Evolutionary conservation across 2,113 vertebrate species (phyloP), one percentile per base, ranked within the genome.

Genomic region (Vicugna pacos): DNA sequence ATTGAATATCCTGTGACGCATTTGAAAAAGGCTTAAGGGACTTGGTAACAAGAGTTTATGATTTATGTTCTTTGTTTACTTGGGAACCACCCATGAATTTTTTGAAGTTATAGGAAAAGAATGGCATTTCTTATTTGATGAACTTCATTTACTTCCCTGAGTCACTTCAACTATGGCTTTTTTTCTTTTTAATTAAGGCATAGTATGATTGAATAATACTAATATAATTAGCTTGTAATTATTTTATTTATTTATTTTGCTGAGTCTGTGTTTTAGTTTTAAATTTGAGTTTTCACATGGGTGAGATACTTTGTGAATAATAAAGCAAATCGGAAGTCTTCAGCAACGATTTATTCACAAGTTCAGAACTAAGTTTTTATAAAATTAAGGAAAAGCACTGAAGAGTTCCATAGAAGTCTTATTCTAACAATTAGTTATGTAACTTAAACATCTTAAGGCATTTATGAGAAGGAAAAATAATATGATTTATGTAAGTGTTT

Each of bases 1-100:
- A 64, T 87, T 81, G 77, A 86, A 65, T 96, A 70, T 80, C 93
- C 60, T 73, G 75, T 95, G 97, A 94, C 30, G 70, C 86, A 89
- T 83, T 96, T 97, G 62, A 82, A 75, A 94, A 91, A 87, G 38
- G 92, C 95, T 94, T 91, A 96, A 94, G 79, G 86, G 95, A 90
- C 60, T 94, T 91, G 83, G 86, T 77, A 95, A 87, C 62, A 32
- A 20, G 54, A 80, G 35, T 54, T 83, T 60, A 64, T 70, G 65
- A 56, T 72, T 79, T 80, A 58, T 86, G 50, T 52, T 54, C 30
- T 70, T 79, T 95, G 87, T 97, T 97, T 88, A 42, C 72, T 72
- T 52, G 64, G 70, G 65, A 73, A 82, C 20, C 8, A 46, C 72
- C 64, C 16, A 15, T 20, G 28, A 30, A 16, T 32, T 77, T 76